A percentile compares a stretch with the other conserved stretches of the same genome.
These are phyloP conservation scores for Cuniculus paca DNA, from an alignment of 2,797 vertebrate species.

Conservation along the genomic window DNA sequence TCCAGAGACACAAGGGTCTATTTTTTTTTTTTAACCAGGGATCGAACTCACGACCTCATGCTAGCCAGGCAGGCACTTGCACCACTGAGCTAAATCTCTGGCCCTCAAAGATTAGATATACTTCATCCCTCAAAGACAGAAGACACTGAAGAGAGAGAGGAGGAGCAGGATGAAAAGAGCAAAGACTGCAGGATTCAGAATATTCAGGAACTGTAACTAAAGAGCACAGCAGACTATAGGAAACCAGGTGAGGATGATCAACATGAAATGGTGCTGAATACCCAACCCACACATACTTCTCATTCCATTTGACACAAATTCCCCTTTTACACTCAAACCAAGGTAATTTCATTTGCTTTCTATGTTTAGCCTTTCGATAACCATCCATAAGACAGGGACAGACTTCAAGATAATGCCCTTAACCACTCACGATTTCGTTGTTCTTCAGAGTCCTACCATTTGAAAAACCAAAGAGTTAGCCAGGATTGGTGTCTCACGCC, in stretches of 20 bases:
- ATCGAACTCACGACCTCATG: too few relatives aligned
- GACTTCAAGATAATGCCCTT: constrained; percentile 15
- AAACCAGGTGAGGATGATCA: background rate
- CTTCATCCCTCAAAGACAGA: background rate
- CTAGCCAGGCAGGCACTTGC: too few relatives aligned
- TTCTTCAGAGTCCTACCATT: background rate
- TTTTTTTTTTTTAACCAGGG: too few relatives aligned
- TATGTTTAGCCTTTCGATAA: background rate
- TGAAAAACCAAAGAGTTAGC: too few relatives aligned
- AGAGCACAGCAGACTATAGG: background rate
- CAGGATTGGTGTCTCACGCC: too few relatives aligned
- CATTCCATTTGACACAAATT: background rate
- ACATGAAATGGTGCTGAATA: background rate
- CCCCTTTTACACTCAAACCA: background rate
- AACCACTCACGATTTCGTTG: constrained; percentile 22
- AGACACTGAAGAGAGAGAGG: background rate
- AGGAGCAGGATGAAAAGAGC: background rate
- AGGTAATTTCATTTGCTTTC: constrained; percentile 20
- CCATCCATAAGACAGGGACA: background rate
- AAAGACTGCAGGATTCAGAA: background rate
- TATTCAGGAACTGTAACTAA: background rate
- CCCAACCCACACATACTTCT: background rate
- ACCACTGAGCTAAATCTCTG: too few relatives aligned
- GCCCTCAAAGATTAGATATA: too few relatives aligned
- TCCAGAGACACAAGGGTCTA: too few relatives aligned